Evolutionary conservation across 2,888 invertebrate species (phyloP), one percentile per base, ranked within the genome.

Genomic region (Zelleria hepariella): DNA sequence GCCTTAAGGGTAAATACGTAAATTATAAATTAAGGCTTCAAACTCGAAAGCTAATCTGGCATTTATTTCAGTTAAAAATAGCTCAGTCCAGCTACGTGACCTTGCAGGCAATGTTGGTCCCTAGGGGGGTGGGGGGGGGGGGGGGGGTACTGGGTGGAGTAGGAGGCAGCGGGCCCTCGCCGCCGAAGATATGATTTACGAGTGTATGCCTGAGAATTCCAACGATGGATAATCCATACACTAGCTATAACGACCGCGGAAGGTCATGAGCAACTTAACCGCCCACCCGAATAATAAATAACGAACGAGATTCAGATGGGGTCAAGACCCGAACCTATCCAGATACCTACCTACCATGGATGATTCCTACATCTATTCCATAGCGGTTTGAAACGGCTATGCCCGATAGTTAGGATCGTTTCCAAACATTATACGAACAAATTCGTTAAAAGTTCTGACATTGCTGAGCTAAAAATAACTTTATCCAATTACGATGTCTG

Each of bases 161-260:
- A 23, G 57, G 24, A 24, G 24, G 7, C 8, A 48, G 24, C n/a
- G 1, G 7, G 18, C 8, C 56, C 4, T 24, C 42, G 23, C 57
- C 68, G 63, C 64, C 66, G 59, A 68, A 65, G 68, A 70, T 69
- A 75, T 77, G 75, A 80, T 80, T 78, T 76, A 79, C 42, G 57
- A 57, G 57, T 47, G 20, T 78, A 71, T 73, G 69, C 63, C 68
- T 69, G 59, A 66, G 73, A 68, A 75, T 73, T 66, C 68, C 68
- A 67, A 69, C 63, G 55, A 32, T 27, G 20, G 51, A 51, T 51
- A 51, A 51, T 51, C 20, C 51, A 55, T 55, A 55, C 20, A 21
- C 10, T 8, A 27, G 18, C 21, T 54, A 25, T 54, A 51, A 51
- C 51, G 51, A 21, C 23, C 23, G 51, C 51, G 51, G 51, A 23